A percentile compares a stretch with the other conserved stretches of the same genome.
Conservation (phyloP, 64 coral and sea anemone genomes). For the Dendronephthya gigantea region DNA sequence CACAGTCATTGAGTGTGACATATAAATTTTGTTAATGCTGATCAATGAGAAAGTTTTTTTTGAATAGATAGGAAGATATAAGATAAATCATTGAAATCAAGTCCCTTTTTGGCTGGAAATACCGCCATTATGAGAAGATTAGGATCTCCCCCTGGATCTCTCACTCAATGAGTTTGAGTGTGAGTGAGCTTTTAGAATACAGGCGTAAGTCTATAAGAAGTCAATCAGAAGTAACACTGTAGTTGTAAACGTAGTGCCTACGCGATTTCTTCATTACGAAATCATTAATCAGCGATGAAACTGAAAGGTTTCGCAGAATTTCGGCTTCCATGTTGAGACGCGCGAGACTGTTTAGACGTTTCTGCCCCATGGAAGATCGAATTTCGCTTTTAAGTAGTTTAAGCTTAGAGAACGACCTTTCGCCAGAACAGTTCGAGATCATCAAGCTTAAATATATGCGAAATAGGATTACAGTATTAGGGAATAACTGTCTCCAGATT, state of each 20-base stretch:
- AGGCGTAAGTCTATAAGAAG: not conserved
- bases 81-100: no score
- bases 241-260: not conserved
- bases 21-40: no score
- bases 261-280: conserved; percentile 3
- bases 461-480: conserved; percentile 9
- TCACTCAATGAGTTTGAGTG: no score
- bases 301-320: not conserved
- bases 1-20: no score
- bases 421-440: conserved; percentile 15
- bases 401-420: not conserved
- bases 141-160: no score
- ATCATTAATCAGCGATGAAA: not conserved
- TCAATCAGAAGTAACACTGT: not conserved
- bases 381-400: not conserved
- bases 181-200: no score
- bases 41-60: no score
- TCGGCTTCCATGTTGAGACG: not conserved
- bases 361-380: not conserved
- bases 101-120: no score
- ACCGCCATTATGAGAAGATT: no score
- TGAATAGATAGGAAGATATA: no score
- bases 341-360: not conserved
- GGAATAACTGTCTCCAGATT: conserved; percentile 12
- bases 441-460: conserved; percentile 5